These are phyloP conservation scores for Eurystomus gularis DNA, from an alignment of 2,113 vertebrate genomes.

Conservation along the genomic window DNA sequence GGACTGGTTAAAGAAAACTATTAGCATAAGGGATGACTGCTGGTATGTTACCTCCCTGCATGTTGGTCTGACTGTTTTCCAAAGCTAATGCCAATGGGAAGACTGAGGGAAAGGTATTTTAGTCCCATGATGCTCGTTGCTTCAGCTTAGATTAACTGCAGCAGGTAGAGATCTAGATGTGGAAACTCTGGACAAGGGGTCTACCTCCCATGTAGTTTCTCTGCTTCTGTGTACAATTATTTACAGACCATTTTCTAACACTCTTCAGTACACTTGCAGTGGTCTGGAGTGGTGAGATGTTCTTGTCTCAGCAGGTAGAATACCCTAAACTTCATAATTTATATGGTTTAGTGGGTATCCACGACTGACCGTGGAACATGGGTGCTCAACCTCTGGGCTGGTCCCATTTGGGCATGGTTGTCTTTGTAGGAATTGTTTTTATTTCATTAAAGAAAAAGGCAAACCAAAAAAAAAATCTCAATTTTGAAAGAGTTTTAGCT, in stretches of 20 bases:
- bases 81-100: neutral
- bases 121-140: neutral
- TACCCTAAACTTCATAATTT: neutral
- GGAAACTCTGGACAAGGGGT: neutral
- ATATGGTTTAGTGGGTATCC: neutral
- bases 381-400: neutral
- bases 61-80: neutral
- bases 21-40: neutral
- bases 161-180: neutral
- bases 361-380: fast-evolving
- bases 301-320: neutral
- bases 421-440: neutral
- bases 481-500: neutral
- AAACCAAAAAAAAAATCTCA: neutral
- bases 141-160: neutral
- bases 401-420: neutral
- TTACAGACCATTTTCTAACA: neutral
- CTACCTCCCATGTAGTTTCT: neutral
- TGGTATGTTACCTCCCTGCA: neutral
- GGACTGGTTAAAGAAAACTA: neutral
- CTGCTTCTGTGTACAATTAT: neutral
- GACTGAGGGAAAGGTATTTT: neutral
- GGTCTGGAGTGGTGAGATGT: neutral
- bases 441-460: neutral
- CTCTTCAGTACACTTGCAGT: neutral